Evolutionary conservation across 2,888 invertebrate genomes (phyloP).

Genomic region (Heliconius charithonia): DNA sequence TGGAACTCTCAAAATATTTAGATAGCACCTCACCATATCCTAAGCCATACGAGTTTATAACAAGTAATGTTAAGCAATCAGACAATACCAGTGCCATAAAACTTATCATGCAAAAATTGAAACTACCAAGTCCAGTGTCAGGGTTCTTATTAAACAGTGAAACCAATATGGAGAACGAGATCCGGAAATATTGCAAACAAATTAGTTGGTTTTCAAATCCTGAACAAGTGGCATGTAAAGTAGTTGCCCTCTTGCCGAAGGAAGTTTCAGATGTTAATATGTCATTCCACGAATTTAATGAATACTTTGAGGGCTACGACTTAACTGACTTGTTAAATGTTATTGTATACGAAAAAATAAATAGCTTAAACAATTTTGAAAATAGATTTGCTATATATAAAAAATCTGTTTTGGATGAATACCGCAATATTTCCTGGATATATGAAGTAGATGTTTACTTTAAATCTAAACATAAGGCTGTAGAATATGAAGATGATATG

Average conservation of each 20-base stretch:
- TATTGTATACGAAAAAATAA: slow-evolving; percentile 82
- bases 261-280: slow-evolving; percentile 69
- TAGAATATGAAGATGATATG: slow-evolving; percentile 69
- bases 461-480: slow-evolving; percentile 69
- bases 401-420: slow-evolving; percentile 78
- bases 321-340: slow-evolving; percentile 83
- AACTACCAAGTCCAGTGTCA: slow-evolving; percentile 78
- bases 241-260: slow-evolving; percentile 72
- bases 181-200: slow-evolving; percentile 79
- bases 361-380: slow-evolving; percentile 72
- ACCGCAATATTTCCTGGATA: slow-evolving; percentile 84
- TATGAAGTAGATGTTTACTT: slow-evolving; percentile 69
- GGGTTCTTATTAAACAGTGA: slow-evolving; percentile 74
- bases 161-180: slow-evolving; percentile 71
- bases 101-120: slow-evolving; percentile 79
- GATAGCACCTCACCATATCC: slow-evolving; percentile 81
- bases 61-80: slow-evolving; percentile 82
- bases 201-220: slow-evolving; percentile 78
- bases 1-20: slow-evolving; percentile 84
- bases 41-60: slow-evolving; percentile 87
- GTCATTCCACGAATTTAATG: slow-evolving; percentile 65
- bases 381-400: slow-evolving; percentile 84
- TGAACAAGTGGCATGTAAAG: slow-evolving; percentile 77
- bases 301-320: slow-evolving; percentile 72
- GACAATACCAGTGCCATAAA: slow-evolving; percentile 79